A percentile compares a stretch with the other conserved stretches of the same genome.
Conservation (phyloP, 2,888 invertebrate genomes). For the Andrena flavipes region DNA sequence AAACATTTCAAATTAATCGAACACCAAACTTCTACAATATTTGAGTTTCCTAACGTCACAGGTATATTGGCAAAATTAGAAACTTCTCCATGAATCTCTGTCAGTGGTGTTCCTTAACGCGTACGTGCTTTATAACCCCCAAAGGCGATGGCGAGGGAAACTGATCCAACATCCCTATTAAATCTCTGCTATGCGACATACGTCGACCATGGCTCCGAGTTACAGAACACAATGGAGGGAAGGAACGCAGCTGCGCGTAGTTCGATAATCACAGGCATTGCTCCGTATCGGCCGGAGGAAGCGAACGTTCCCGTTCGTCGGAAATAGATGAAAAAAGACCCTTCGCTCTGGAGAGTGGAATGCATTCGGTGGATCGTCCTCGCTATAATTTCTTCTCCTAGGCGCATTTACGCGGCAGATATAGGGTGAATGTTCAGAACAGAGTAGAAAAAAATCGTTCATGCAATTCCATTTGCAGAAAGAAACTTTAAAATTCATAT, state of each 20-base stretch:
- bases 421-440: too few relatives aligned
- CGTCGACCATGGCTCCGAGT: constrained; percentile 27
- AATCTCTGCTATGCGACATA: constrained; percentile 46
- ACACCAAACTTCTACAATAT: too few relatives aligned
- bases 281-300: constrained; percentile 28
- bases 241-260: constrained; percentile 42
- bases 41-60: too few relatives aligned
- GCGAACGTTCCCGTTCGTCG: background rate
- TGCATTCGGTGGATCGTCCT: background rate
- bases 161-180: constrained; percentile 31
- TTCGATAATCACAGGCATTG: constrained; percentile 51
- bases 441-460: too few relatives aligned
- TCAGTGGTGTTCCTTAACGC: background rate
- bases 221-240: constrained; percentile 38
- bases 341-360: background rate
- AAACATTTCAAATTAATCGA: too few relatives aligned
- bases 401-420: too few relatives aligned
- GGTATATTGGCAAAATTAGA: background rate
- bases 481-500: too few relatives aligned
- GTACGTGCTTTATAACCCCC: background rate
- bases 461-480: too few relatives aligned
- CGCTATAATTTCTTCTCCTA: background rate
- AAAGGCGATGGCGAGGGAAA: constrained; percentile 14
- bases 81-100: background rate
- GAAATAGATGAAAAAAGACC: constrained; percentile 26